A percentile compares a stretch with the other conserved stretches of the same genome.
Evolutionary conservation across 1,140 invertebrate species (phyloP).

Genomic region (Drosophila mojavensis): DNA sequence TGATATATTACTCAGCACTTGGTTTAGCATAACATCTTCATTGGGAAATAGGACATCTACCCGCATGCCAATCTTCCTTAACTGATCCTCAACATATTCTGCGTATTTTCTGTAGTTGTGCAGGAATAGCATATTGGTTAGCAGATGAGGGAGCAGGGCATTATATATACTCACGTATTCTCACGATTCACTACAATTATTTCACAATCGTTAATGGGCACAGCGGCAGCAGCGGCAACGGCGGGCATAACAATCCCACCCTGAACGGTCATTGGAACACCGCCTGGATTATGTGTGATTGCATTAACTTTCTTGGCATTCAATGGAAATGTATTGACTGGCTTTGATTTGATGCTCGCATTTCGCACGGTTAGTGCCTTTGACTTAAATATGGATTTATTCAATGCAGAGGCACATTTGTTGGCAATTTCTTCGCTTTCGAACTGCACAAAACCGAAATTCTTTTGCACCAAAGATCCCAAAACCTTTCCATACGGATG

Average conservation of each 20-base stretch:
- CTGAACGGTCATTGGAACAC: conserved; percentile 36
- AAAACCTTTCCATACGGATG: conserved; percentile 89
- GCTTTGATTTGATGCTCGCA: conserved; percentile 83
- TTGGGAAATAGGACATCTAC: conserved; percentile 96
- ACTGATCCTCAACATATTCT: conserved; percentile 92
- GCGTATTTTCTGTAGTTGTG: conserved; percentile 90
- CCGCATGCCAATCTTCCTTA: conserved; percentile 91
- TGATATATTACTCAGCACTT: conserved; percentile 94
- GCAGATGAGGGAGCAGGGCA: background rate
- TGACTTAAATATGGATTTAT: conserved; percentile 89
- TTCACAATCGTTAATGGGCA: conserved; percentile 90
- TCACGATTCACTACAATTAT: conserved; percentile 92
- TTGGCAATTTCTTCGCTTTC: conserved; percentile 89
- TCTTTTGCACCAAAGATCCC: conserved; percentile 89
- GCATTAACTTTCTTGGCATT: conserved; percentile 61
- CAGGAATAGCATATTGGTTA: background rate
- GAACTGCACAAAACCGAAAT: conserved; percentile 95
- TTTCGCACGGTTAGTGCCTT: conserved; percentile 87
- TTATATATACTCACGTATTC: conserved; percentile 88
- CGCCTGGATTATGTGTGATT: background rate
- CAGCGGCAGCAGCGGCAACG: conserved; percentile 84
- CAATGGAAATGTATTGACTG: conserved; percentile 66
- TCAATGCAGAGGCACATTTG: conserved; percentile 89
- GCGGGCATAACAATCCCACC: conserved; percentile 60
- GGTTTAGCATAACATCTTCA: conserved; percentile 92